phyloP scores from a whole-genome alignment of 2,888 invertebrate species.

The Mesoligia furuncula region DNA sequence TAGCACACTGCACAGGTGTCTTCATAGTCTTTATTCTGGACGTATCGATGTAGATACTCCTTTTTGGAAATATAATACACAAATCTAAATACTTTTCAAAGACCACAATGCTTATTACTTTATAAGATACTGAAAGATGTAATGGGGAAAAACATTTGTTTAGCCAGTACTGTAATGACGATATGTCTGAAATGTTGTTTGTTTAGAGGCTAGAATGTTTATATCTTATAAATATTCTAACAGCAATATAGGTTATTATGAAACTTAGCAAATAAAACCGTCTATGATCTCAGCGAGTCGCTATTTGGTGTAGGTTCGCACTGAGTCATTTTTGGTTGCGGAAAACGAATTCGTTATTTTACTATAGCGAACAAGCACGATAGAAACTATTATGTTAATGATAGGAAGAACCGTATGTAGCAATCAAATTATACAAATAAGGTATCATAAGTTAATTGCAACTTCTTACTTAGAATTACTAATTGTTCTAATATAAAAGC shows the following conservation, averaged over 20 bases:
- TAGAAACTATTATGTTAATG: slow-evolving; percentile 31
- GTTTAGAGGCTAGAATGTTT: slow-evolving; percentile 42
- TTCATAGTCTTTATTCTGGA: background rate
- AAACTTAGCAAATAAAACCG: slow-evolving; percentile 74
- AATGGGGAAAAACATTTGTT: background rate
- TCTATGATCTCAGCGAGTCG: slow-evolving; percentile 83
- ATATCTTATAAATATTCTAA: slow-evolving; percentile 62
- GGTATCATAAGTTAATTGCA: slow-evolving; percentile 30
- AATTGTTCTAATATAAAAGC: slow-evolving; percentile 17
- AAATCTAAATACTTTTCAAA: background rate
- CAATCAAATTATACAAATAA: slow-evolving; percentile 32
- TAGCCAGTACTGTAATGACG: slow-evolving; percentile 1
- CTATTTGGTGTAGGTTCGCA: slow-evolving; percentile 75
- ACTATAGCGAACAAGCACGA: slow-evolving; percentile 33
- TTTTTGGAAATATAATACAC: background rate
- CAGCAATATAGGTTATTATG: slow-evolving; percentile 60
- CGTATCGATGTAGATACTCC: background rate
- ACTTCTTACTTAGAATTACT: slow-evolving; percentile 10
- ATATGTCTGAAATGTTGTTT: slow-evolving; percentile 19
- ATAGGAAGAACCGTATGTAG: slow-evolving; percentile 21
- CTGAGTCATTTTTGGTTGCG: slow-evolving; percentile 72
- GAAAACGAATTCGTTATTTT: slow-evolving; percentile 63
- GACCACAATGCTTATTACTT: background rate
- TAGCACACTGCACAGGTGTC: background rate
- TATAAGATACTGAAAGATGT: slow-evolving; percentile 2